Evolutionary conservation across 2,797 vertebrate genomes (phyloP), one percentile per base, ranked within the genome.

Genomic region (Alosa sapidissima): DNA sequence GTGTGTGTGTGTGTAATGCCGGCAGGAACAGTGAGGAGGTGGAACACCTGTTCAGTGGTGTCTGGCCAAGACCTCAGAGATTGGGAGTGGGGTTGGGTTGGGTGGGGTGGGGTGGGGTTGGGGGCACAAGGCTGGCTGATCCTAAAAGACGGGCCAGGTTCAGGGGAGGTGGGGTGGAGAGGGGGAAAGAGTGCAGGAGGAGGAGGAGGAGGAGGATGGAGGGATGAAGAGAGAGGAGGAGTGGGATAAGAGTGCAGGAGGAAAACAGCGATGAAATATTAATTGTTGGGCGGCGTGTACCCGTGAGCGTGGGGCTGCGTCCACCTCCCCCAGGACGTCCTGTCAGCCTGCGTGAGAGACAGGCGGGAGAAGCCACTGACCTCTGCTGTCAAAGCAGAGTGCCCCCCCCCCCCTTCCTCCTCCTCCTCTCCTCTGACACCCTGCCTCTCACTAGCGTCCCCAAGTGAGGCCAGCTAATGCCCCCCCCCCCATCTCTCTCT

Each of bases 201-300:
- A 33, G n/a, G 62, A 65, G 62, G 11, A 21, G n/a, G 28, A 33
- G 65, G 33, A 24, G 28, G 24, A 65, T 5, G 33, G 65, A 36
- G 65, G 21, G 65, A 72, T 8, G 28, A 33, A 65, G 62, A 33
- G 65, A 72, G 65, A 88, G 90, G 90, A 82, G 62, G 87, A 84
- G 90, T 92, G 91, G 93, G 54, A 55, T 55, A 19, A 55, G 54
- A 89, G 87, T 87, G 82, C 54, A 13, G 81, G 48, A 81, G 28
- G 78, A 85, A 94, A 94, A 94, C 88, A 92, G 90, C 91, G 93
- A 94, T 95, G 92, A 94, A 95, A 96, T 96, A 95, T 96, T 95
- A 95, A 95, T 96, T 94, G 93, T 91, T 87, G 91, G 91, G 86
- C 82, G 89, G 88, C 86, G 89, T 85, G 88, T 93, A 93, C 92